A percentile compares a stretch with the other conserved stretches of the same genome.
These are phyloP conservation scores for Chrysolina oricalcia DNA, from an alignment of 2,888 invertebrate species.

Conservation along the genomic window DNA sequence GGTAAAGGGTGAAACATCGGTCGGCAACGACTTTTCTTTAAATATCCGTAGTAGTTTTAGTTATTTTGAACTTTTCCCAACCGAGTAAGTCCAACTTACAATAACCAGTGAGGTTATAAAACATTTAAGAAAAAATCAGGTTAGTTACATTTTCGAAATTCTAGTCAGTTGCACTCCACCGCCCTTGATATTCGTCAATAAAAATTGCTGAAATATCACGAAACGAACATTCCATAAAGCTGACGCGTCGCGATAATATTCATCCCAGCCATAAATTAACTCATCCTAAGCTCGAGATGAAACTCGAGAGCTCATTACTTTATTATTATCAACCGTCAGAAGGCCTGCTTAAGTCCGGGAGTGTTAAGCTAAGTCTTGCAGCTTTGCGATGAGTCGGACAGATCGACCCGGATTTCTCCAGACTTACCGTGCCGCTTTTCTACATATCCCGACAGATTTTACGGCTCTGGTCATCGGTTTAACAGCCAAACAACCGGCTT, in stretches of 20 bases:
- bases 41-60: no score
- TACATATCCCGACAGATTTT: constrained; percentile 62
- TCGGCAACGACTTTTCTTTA: no score
- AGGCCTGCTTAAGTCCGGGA: constrained; percentile 53
- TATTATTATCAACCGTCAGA: constrained; percentile 55
- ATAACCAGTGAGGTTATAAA: no score
- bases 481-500: constrained; percentile 34
- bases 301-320: constrained; percentile 46
- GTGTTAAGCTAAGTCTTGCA: constrained; percentile 57
- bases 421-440: constrained; percentile 60
- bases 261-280: background rate
- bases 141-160: no score
- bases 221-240: no score
- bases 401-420: constrained; percentile 58
- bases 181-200: no score
- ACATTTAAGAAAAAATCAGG: no score
- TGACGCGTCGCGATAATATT: background rate
- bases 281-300: constrained; percentile 32
- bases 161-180: no score
- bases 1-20: no score
- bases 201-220: no score
- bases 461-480: constrained; percentile 54
- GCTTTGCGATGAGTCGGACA: constrained; percentile 57
- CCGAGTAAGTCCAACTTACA: no score
- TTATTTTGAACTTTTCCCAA: no score